These are phyloP conservation scores for Tautogolabrus adspersus DNA, from an alignment of 2,113 vertebrate genomes.

Conservation along the genomic window DNA sequence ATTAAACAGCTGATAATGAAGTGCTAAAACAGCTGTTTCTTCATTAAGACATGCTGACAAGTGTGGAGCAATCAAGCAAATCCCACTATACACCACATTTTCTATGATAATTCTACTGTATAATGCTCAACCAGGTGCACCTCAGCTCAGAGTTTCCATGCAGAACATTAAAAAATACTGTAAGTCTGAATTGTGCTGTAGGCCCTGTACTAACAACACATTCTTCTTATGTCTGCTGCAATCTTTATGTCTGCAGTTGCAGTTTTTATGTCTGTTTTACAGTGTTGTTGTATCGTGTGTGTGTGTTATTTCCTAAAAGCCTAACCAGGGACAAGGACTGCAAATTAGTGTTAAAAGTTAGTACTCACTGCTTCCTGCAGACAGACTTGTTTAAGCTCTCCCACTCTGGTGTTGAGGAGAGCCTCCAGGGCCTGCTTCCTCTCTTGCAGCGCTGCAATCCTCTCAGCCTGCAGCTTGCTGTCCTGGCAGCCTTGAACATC, in stretches of 20 bases:
- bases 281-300: too few species aligned
- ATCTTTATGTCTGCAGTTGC: neutral
- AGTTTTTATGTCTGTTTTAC: too few species aligned
- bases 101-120: neutral
- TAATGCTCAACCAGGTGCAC: conserved; percentile 15
- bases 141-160: neutral
- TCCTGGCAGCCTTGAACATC: conserved; percentile 82
- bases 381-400: conserved; percentile 89
- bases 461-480: conserved; percentile 86
- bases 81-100: conserved; percentile 4
- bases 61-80: conserved; percentile 25
- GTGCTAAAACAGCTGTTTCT: conserved; percentile 30
- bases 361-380: conserved; percentile 91
- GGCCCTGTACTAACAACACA: neutral
- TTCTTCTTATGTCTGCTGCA: neutral
- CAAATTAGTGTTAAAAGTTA: too few species aligned
- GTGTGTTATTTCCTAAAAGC: too few species aligned
- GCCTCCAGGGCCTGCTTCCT: conserved; percentile 87
- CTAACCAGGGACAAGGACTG: too few species aligned
- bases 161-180: neutral
- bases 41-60: conserved; percentile 46
- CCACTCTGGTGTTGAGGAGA: conserved; percentile 86
- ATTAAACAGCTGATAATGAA: conserved; percentile 59
- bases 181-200: neutral
- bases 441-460: conserved; percentile 85